Evolutionary conservation across 2,113 vertebrate species (phyloP).

Genomic region (Opisthocomus hoazin): DNA sequence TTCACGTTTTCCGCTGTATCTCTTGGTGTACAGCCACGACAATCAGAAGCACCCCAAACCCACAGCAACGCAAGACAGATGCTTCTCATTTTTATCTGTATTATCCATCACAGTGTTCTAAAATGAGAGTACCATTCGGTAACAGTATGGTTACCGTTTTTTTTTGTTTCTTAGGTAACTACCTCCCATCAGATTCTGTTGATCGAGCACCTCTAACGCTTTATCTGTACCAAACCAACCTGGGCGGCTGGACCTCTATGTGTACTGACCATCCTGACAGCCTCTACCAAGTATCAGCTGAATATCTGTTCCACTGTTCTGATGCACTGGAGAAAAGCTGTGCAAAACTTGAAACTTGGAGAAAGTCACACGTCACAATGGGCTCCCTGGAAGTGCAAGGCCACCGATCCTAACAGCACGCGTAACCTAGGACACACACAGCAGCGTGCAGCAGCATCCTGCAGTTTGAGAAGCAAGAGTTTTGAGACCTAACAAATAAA

Average conservation of each 20-base stretch:
- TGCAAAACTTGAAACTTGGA: background rate
- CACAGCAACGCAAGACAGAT: background rate
- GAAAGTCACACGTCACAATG: background rate
- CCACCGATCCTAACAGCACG: background rate
- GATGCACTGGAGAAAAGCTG: background rate
- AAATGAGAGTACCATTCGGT: background rate
- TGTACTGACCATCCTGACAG: accelerated
- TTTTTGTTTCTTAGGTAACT: background rate
- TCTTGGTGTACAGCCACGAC: accelerated
- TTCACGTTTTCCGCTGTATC: background rate
- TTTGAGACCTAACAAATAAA: background rate
- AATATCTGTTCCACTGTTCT: background rate
- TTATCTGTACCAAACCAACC: background rate
- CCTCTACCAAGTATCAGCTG: no score
- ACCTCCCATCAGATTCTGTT: background rate
- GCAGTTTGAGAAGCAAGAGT: background rate
- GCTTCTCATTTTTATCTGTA: background rate
- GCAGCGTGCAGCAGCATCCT: background rate
- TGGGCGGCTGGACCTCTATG: background rate
- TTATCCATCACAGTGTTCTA: background rate
- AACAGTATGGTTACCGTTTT: background rate
- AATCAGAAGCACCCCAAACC: background rate
- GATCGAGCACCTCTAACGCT: background rate
- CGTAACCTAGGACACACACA: background rate
- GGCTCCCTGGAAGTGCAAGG: background rate